phyloP scores from a whole-genome alignment of 2,888 invertebrate species.

The Drosophila silvestris region DNA sequence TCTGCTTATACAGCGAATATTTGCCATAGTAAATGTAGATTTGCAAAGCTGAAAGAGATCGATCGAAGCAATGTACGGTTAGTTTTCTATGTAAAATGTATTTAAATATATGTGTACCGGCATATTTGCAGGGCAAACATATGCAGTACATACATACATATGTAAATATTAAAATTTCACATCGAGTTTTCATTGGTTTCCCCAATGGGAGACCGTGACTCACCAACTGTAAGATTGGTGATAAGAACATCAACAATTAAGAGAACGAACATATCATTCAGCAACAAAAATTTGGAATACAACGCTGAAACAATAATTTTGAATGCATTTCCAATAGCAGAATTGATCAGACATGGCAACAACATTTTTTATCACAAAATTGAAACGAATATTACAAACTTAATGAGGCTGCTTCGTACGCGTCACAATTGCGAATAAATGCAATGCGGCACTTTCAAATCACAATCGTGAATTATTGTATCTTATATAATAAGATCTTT shows the following conservation, averaged over 20 bases:
- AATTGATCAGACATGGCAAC: constrained; percentile 79
- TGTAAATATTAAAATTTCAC: not conserved
- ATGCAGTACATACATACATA: not conserved
- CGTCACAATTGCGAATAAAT: constrained; percentile 29
- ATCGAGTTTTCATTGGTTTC: not conserved
- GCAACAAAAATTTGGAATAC: no score
- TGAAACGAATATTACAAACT: not conserved
- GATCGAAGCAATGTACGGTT: not conserved
- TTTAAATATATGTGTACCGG: not conserved
- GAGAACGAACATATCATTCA: not conserved
- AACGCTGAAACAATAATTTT: constrained; percentile 5
- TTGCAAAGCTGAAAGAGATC: constrained; percentile 52
- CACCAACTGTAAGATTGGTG: constrained; percentile 55
- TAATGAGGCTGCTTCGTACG: not conserved
- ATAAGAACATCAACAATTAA: constrained; percentile 31
- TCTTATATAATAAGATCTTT: not conserved
- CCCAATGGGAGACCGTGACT: constrained; percentile 44
- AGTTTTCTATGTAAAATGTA: not conserved
- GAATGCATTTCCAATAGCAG: constrained; percentile 52
- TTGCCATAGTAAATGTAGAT: constrained; percentile 67
- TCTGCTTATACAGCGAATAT: constrained; percentile 71
- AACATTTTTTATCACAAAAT: constrained; percentile 43
- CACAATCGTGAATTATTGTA: not conserved
- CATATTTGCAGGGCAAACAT: not conserved
- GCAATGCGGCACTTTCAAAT: no score